Base-by-base conservation (phyloP, 2,888 invertebrate genomes). In the Euplexia lucipara region DNA sequence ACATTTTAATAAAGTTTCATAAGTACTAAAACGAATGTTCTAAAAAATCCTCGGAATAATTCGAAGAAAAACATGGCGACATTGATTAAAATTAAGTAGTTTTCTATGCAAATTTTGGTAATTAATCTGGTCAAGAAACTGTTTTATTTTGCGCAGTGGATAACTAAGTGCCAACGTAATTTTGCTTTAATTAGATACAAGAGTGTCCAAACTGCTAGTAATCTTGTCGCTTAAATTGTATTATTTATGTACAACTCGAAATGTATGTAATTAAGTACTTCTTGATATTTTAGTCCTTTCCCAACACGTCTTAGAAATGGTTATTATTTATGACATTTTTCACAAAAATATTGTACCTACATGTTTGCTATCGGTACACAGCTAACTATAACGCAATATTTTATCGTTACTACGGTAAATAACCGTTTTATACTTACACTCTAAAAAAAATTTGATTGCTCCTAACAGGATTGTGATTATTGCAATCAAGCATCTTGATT, bases 1-100 rank as follows among this genome's bases (percentile, higher is more conserved):
- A 41, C n/a, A 3, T 35, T 39, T 39, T 51, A n/a, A 26, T 35
- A 34, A 69, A 70, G 32, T 45, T 70, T 61, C 22, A 20, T 41
- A 14, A 5, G 9, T 22, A 35, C 7, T 52, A 22, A 14, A 37
- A 48, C 2, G 0, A 58, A 37, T 16, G 16, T 41, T 14, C 26
- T 20, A 45, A 45, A 37, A 45, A 18, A n/a, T 6, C 16, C 3
- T 45, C 4, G 7, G 14, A 18, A 26, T 42, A n/a, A n/a, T n/a
- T n/a, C n/a, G 32, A 12, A 41, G 2, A 14, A 7, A 37, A 35
- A 14, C 8, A 16, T 42, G 14, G 18, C n/a, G 4, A 22, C 22
- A 14, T 2, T 32, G 6, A 63, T 18, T 26, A 10, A 30, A 12
- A 44, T 16, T 30, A 45, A 56, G 10, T 56, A 34, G 32, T 20